Percentiles rank a stretch among this genome's conserved stretches.
Conservation (phyloP, 2,888 invertebrate genomes). For the Alentia gelatinosa region DNA sequence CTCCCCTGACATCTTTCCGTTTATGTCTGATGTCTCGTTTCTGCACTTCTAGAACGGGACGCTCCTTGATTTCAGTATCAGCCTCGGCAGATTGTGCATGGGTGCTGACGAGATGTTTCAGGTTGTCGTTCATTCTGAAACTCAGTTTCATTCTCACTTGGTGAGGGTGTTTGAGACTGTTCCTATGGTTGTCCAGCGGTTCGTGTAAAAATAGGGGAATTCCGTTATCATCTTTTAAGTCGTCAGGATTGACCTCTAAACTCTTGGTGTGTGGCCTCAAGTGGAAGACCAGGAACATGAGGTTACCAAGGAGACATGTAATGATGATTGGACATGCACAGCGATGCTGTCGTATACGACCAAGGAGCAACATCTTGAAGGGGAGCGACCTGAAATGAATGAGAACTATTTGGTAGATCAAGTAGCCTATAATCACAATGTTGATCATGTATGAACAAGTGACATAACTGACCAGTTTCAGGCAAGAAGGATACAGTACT, state of each 20-base stretch:
- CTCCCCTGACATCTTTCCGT: neutral
- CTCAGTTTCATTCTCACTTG: neutral
- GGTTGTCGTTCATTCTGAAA: neutral
- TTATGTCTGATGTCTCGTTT: neutral
- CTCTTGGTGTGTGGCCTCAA: neutral
- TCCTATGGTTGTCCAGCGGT: slow-evolving; percentile 23
- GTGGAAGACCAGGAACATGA: neutral
- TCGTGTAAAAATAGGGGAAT: slow-evolving; percentile 30
- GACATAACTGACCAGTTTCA: too few species aligned
- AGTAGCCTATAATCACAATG: too few species aligned
- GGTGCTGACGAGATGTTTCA: neutral
- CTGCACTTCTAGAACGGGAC: neutral
- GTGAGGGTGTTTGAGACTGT: slow-evolving; percentile 26
- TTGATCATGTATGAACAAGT: too few species aligned
- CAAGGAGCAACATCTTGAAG: neutral
- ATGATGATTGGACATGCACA: neutral
- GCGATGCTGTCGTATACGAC: neutral
- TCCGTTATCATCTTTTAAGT: neutral
- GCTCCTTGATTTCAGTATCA: too few species aligned
- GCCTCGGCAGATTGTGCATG: neutral
- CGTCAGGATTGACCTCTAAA: neutral
- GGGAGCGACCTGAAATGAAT: neutral
- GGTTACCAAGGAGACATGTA: neutral
- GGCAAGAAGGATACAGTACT: too few species aligned
- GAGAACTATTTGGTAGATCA: too few species aligned